These are phyloP conservation scores for Tragelaphus imberbis DNA, from an alignment of 2,113 vertebrate species.

Conservation along the genomic window DNA sequence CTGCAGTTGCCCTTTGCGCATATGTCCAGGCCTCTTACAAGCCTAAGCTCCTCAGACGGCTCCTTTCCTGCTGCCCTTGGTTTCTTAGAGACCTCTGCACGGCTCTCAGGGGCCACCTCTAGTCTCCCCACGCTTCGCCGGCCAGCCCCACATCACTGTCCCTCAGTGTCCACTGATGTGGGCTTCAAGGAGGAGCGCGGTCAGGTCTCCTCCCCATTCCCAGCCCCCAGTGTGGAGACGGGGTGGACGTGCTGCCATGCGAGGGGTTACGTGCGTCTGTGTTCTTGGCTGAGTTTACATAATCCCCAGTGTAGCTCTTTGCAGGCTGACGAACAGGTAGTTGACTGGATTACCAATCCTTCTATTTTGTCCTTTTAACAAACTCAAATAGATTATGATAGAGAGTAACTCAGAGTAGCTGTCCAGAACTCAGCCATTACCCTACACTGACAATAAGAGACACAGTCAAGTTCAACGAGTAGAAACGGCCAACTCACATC, in stretches of 20 bases:
- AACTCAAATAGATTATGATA: not conserved
- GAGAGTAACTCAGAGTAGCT: not conserved
- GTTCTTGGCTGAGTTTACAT: not conserved
- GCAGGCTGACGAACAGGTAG: not conserved
- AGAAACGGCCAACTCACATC: not conserved
- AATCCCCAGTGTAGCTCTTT: not conserved
- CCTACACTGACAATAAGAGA: not conserved
- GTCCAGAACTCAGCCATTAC: not conserved
- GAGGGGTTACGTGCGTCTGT: not conserved
- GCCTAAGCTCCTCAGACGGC: not conserved
- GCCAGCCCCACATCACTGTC: not conserved
- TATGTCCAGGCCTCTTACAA: not conserved
- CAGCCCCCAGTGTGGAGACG: not conserved
- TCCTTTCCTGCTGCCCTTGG: too few relatives aligned
- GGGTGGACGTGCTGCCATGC: accelerated
- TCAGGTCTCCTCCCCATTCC: not conserved
- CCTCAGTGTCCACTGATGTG: not conserved
- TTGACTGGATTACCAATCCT: not conserved
- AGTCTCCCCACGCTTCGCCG: too few relatives aligned
- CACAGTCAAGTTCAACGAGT: not conserved
- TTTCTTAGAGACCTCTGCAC: not conserved
- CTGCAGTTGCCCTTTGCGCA: accelerated
- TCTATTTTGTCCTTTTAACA: not conserved
- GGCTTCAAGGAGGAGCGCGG: not conserved
- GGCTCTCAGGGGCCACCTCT: not conserved